Base-by-base conservation (phyloP, 2,797 vertebrate genomes). In the Lacerta bilineata region DNA sequence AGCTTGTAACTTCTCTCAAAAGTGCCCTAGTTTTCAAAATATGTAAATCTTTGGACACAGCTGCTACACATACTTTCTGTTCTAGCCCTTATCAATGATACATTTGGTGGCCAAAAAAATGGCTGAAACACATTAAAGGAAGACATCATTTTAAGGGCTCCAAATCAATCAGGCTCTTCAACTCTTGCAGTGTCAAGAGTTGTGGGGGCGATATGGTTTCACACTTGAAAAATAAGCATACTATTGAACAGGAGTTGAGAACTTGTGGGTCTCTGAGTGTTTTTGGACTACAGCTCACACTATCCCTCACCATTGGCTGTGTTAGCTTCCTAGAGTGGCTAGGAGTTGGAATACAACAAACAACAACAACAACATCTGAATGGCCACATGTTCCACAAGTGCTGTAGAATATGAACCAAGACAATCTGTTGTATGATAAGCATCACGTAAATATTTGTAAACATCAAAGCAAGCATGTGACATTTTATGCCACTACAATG, bases 181-280 rank as follows among this genome's bases (percentile, higher is more conserved):
- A 11, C 55, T 61, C 27, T 74, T 74, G 18, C 25, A 39, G 27
- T 41, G 29, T 29, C 55, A 76, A 27, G 10, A 46, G 13, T 43
- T 77, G 18, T 77, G 5, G 11, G 41, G 39, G 61, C 61, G 23
- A 66, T 8, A 66, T 85, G 76, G 27, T 66, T 43, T 33, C 84
- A 85, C 41, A 36, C 72, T 77, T 77, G 74, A 85, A n/a, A 18
- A 85, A 85, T 43, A 46, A 77, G 33, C 27, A 84, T 17, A 41
- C 8, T 61, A 39, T 59, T 20, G 10, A 66, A 64, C n/a, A 64
- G 20, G 20, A 64, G 20, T 23, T 18, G 20, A 23, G 61, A 64
- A 64, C 20, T 23, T 64, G 5, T 23, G 50, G 50, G 50, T 55
- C 50, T 55, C 3, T 55, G 50, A 15, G 50, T 15, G 50, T 55